Evolutionary conservation across 2,888 invertebrate genomes (phyloP).

Genomic region (Archaeoteleia sp.): DNA sequence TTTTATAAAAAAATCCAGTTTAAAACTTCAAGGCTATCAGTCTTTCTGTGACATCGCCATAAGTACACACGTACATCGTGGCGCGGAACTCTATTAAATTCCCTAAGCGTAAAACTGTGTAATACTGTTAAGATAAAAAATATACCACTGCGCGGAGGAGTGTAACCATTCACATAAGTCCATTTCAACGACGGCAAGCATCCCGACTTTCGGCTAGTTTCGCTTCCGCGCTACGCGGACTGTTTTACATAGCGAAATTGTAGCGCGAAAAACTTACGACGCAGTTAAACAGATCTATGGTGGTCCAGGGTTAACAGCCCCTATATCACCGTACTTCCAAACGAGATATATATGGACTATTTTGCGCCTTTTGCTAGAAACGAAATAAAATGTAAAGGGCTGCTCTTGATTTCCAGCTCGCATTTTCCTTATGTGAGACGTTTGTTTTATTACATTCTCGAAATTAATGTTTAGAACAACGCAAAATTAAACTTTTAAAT

Average conservation of each 20-base stretch:
- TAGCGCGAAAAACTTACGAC: constrained; percentile 62
- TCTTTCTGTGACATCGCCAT: constrained; percentile 29
- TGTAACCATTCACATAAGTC: constrained; percentile 38
- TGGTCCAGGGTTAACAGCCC: constrained; percentile 61
- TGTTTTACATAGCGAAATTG: constrained; percentile 56
- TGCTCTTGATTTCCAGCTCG: constrained; percentile 31
- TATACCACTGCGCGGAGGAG: constrained; percentile 38
- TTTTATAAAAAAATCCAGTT: constrained; percentile 27
- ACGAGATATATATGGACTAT: constrained; percentile 36
- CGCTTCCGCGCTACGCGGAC: constrained; percentile 28
- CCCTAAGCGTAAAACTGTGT: constrained; percentile 57
- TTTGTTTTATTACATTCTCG: constrained; percentile 25
- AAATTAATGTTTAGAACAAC: constrained; percentile 31
- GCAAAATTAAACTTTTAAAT: constrained; percentile 19
- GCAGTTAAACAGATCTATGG: constrained; percentile 64
- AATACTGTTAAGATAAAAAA: constrained; percentile 57
- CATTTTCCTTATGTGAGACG: constrained; percentile 35
- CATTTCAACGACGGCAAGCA: constrained; percentile 33
- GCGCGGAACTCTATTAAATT: constrained; percentile 52
- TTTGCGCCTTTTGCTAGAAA: constrained; percentile 35
- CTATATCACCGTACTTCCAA: constrained; percentile 54
- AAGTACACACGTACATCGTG: constrained; percentile 19
- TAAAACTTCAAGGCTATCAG: constrained; percentile 16
- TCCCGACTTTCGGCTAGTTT: constrained; percentile 26
- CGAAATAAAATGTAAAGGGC: constrained; percentile 43